Evolutionary conservation across 2,797 vertebrate genomes (phyloP).

Genomic region (Falco berigora): DNA sequence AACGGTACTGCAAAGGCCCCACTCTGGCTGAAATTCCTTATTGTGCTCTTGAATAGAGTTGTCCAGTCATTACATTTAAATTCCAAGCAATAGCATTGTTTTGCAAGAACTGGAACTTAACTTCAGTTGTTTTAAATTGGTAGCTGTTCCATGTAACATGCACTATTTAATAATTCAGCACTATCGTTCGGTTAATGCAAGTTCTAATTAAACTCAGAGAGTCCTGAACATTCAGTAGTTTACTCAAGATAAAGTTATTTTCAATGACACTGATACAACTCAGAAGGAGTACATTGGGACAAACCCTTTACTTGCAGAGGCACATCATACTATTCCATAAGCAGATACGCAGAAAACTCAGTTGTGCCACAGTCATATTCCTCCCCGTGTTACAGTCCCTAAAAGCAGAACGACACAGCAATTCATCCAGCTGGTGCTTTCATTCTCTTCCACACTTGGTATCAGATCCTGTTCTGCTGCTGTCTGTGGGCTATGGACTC

Average conservation of each 20-base stretch:
- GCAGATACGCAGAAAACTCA: neutral
- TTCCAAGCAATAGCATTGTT: neutral
- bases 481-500: neutral
- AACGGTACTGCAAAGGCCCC: neutral
- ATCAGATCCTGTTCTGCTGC: neutral
- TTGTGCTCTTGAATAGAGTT: neutral
- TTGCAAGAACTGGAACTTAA: neutral
- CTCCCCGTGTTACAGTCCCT: neutral
- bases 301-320: neutral
- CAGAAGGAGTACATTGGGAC: neutral
- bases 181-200: neutral
- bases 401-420: neutral
- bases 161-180: neutral
- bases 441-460: neutral
- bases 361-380: accelerated
- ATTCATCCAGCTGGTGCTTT: neutral
- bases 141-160: neutral
- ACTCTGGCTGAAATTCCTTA: neutral
- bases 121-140: neutral
- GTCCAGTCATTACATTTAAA: neutral
- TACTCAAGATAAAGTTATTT: neutral
- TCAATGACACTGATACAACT: neutral
- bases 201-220: neutral
- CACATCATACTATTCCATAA: neutral
- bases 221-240: neutral